Evolutionary conservation across 1,140 invertebrate species (phyloP), one percentile per base, ranked within the genome.

Genomic region (Capitella teleta): DNA sequence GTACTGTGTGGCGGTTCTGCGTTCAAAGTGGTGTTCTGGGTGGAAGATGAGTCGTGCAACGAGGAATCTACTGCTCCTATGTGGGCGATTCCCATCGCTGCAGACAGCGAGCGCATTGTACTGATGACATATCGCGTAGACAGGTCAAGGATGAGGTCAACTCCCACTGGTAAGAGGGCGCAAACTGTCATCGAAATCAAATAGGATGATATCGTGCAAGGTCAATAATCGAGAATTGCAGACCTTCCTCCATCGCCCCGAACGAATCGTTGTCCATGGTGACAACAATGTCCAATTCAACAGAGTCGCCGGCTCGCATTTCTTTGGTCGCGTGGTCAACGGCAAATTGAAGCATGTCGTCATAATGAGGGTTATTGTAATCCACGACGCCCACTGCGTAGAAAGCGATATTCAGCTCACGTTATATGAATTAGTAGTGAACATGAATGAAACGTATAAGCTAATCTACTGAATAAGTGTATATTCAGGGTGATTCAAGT

Each of bases 1-100:
- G 55, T 53, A 1, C 51, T 55, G 1, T 56, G 47, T 4, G 58
- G 55, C 0, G 64, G 62, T 16, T 60, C 55, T n/a, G 63, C 52
- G 2, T 47, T 24, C 6, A 57, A 21, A 23, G 51, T 49, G 2
- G 53, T 46, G 37, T 28, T 40, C 5, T 49, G 26, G 40, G n/a
- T 52, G 36, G 0, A 41, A 49, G 14, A 46, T 40, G 8, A 37
- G 49, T 47, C 45, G 18, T 47, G 36, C 28, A 19, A 28, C 5
- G 28, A 18, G 10, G 45, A 32, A 19, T 47, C 45, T 5, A 47
- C 45, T 16, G 26, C 8, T 18, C 28, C 45, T 24, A 47, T 32
- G 18, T 47, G 45, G 30, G 45, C 18, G 6, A 47, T 47, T 21
- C 45, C 45, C 28, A 36, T 19, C 19, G 45, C 45, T 21, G 30